Evolutionary conservation across 2,888 invertebrate species (phyloP).

Genomic region (Silvanus unidentatus): DNA sequence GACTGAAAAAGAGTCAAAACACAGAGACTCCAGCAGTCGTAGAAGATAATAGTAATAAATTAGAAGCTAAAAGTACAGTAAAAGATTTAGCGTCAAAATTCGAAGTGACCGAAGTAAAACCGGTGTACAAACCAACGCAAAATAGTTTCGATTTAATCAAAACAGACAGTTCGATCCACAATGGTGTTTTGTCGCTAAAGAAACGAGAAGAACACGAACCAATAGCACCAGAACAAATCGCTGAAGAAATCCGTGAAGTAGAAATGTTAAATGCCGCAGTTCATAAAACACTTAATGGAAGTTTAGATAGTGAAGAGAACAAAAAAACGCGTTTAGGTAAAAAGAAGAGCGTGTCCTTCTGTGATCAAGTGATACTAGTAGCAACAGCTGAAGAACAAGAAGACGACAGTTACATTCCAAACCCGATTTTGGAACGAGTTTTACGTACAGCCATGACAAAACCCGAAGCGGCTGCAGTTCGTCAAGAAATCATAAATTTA

Average conservation of each 20-base stretch:
- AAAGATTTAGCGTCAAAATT: constrained; percentile 78
- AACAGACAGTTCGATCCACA: constrained; percentile 15
- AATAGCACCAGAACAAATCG: constrained; percentile 50
- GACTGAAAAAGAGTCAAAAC: constrained; percentile 50
- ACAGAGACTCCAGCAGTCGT: constrained; percentile 35
- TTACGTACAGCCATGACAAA: constrained; percentile 75
- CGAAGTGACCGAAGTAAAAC: constrained; percentile 49
- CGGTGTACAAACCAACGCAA: constrained; percentile 8
- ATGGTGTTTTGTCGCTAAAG: constrained; percentile 28
- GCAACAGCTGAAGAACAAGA: constrained; percentile 90
- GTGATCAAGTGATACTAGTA: constrained; percentile 88
- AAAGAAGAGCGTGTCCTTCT: constrained; percentile 92
- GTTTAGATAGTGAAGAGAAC: constrained; percentile 45
- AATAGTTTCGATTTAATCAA: constrained; percentile 7
- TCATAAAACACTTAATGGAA: constrained; percentile 44
- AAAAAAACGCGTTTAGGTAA: constrained; percentile 57
- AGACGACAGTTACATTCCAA: constrained; percentile 84
- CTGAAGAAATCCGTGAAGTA: constrained; percentile 53
- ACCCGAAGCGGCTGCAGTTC: constrained; percentile 54
- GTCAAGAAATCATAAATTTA: constrained; percentile 50
- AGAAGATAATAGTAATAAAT: constrained; percentile 31
- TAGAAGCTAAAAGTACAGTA: constrained; percentile 51
- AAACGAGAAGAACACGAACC: constrained; percentile 32
- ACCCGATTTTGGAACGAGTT: constrained; percentile 83
- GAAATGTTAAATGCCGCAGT: constrained; percentile 53